Evolutionary conservation across 2,797 vertebrate species (phyloP).

Genomic region (Catharus ustulatus): DNA sequence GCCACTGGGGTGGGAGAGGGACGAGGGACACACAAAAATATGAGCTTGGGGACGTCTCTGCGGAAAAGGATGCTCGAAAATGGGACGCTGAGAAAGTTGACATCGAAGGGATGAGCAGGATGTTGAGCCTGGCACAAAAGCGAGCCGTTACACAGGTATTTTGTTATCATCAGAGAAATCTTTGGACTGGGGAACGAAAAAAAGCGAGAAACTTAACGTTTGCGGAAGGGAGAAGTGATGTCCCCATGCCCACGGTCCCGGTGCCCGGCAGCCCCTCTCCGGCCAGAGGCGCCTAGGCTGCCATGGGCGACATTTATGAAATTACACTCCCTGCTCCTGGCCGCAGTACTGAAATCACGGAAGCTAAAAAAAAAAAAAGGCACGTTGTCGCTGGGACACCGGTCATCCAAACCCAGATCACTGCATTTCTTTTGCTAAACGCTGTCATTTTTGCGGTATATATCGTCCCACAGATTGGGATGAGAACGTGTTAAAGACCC

Average conservation of each 20-base stretch:
- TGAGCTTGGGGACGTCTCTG: background rate
- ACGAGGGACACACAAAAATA: background rate
- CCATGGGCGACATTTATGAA: background rate
- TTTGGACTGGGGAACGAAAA: conserved; percentile 40
- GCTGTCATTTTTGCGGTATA: background rate
- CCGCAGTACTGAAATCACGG: background rate
- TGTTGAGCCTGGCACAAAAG: background rate
- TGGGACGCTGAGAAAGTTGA: background rate
- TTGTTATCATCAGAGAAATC: conserved; percentile 22
- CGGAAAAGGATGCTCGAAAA: background rate
- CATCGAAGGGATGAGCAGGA: background rate
- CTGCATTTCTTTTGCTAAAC: background rate
- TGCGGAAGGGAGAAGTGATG: background rate
- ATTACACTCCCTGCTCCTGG: background rate
- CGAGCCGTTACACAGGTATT: background rate
- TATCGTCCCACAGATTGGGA: background rate
- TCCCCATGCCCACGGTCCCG: background rate
- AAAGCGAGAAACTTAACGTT: background rate
- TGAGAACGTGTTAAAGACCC: background rate
- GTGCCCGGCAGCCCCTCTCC: background rate
- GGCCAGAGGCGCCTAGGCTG: background rate
- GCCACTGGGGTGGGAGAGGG: background rate
- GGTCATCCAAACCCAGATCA: background rate
- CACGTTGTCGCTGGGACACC: background rate
- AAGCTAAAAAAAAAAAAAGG: background rate